A percentile compares a stretch with the other conserved stretches of the same genome.
Conservation (phyloP, 2,797 vertebrate genomes). For the Falco columbarius region DNA sequence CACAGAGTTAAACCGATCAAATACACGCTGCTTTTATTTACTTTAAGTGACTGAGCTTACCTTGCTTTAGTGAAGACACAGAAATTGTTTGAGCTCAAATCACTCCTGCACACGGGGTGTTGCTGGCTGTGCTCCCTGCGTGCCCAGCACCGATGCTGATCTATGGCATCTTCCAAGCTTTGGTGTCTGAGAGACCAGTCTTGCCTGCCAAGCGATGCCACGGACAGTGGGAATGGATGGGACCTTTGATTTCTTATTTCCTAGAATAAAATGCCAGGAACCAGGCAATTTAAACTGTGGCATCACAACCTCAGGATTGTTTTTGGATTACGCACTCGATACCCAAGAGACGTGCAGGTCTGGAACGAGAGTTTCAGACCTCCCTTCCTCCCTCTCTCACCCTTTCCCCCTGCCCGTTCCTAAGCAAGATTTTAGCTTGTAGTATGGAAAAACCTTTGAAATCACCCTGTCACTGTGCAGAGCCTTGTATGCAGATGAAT, state of each 20-base stretch:
- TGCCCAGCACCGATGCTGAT: background rate
- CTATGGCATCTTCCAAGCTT: accelerated
- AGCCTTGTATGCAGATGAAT: background rate
- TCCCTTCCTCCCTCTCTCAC: background rate
- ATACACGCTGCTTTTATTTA: background rate
- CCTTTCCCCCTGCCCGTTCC: accelerated
- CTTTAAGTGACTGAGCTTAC: background rate
- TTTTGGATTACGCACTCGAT: background rate
- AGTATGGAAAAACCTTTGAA: background rate
- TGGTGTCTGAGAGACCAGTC: too few species aligned
- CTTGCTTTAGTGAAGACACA: background rate
- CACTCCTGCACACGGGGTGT: accelerated
- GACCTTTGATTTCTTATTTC: background rate
- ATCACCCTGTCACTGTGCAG: background rate
- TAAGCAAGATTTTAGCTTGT: background rate
- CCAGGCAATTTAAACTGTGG: background rate
- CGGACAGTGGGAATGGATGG: background rate
- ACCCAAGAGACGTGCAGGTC: background rate
- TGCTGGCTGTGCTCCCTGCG: background rate
- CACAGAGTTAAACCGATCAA: background rate
- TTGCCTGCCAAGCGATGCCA: background rate
- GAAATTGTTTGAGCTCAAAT: background rate
- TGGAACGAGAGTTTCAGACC: background rate
- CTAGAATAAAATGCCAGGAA: background rate
- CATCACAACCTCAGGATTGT: background rate